A percentile compares a stretch with the other conserved stretches of the same genome.
phyloP scores from a whole-genome alignment of 1,140 invertebrate species.

The Alviniconcha marisindica region DNA sequence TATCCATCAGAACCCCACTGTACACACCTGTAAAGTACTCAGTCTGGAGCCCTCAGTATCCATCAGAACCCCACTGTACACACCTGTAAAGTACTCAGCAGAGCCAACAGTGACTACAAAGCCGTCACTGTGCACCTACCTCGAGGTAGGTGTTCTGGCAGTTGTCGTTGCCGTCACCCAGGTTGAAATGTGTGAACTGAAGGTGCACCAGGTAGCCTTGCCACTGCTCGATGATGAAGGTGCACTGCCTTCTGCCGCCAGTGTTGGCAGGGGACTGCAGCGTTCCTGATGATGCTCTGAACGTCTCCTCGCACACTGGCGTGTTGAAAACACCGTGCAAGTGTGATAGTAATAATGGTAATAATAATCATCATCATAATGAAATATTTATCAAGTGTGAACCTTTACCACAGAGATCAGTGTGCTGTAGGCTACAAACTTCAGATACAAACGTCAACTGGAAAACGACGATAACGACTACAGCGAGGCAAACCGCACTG shows the following conservation, averaged over 20 bases:
- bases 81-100: too few relatives aligned
- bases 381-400: too few relatives aligned
- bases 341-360: too few relatives aligned
- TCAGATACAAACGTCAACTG: not conserved
- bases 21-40: too few relatives aligned
- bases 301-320: not conserved
- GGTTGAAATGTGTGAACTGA: not conserved
- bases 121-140: not conserved
- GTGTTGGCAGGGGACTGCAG: not conserved
- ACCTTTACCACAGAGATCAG: not conserved
- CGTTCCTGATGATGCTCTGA: not conserved
- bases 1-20: too few relatives aligned
- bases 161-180: not conserved
- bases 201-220: not conserved
- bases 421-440: not conserved
- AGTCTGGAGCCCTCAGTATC: too few relatives aligned
- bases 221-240: slow-evolving; percentile 22
- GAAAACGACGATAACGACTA: not conserved
- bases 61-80: too few relatives aligned
- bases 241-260: not conserved
- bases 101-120: too few relatives aligned
- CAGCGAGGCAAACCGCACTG: not conserved
- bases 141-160: not conserved
- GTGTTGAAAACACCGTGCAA: not conserved
- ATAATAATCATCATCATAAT: too few relatives aligned